Base-by-base conservation (phyloP, 37 sponge, comb jelly and placozoan species). In the Dysidea cf. avara region DNA sequence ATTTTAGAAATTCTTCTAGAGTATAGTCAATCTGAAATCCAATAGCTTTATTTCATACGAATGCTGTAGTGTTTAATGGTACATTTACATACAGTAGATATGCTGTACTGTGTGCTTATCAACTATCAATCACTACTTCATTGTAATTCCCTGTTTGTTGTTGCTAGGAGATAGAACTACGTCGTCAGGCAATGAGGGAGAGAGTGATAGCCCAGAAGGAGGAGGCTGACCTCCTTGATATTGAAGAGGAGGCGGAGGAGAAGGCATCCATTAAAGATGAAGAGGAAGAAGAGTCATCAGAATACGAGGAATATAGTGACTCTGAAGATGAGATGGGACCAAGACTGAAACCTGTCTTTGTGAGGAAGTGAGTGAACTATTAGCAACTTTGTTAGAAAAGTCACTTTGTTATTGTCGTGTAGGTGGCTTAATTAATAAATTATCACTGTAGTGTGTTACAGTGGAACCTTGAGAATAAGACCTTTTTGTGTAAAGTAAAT, bases 311-410 rank as follows among this genome's bases (percentile, higher is more conserved):
- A 54, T 96, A 92, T 68, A 84, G 72, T 30, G 97, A 96, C 60
- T 92, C 90, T 26, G 97, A 96, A 49, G 94, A 97, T 62, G 97
- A 97, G 31, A 53, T 59, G n/a, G 94, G 90, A 22, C 91, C 94
- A 20, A 71, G 97, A 31, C 67, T 97, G 35, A 97, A 97, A 66
- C 97, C 97, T 28, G 97, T 97, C 9, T 97, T 97, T 90, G 92
- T 97, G 13, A 64, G 92, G 37, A 90, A 91, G 89, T 79, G 61
- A 69, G 87, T 46, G 29, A 7, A 3, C 21, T 60, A 28, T 24
- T 21, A 28, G 21, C 26, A n/a, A n/a, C n/a, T n/a, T n/a, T n/a
- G n/a, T n/a, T n/a, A n/a, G n/a, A n/a, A n/a, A n/a, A n/a, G n/a
- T n/a, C n/a, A n/a, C n/a, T n/a, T n/a, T n/a, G n/a, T n/a, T n/a